Conservation (phyloP, 2,113 vertebrate genomes). For the Gorsachius goisagi region DNA sequence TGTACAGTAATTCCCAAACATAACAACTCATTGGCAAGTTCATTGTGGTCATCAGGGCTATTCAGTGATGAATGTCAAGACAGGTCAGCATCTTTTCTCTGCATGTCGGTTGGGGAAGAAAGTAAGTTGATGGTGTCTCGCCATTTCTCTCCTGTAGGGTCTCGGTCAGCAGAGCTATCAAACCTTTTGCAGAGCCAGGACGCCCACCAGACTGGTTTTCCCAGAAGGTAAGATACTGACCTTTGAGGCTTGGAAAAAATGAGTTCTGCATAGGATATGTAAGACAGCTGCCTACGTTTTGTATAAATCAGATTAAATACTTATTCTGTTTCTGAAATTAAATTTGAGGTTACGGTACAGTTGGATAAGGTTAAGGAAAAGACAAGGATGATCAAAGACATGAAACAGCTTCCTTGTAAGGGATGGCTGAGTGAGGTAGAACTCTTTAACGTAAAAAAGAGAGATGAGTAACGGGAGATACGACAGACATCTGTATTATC, state of each 20-base stretch:
- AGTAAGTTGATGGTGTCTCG: neutral
- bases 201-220: constrained; percentile 99
- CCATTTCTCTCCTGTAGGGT: constrained; percentile 78
- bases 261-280: neutral
- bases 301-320: neutral
- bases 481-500: neutral
- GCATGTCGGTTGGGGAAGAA: neutral
- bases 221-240: constrained; percentile 84
- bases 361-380: neutral
- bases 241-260: neutral
- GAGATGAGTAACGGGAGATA: neutral
- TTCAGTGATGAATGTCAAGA: neutral
- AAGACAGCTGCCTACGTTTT: neutral
- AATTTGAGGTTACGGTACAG: neutral
- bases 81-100: neutral
- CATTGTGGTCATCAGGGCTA: accelerated
- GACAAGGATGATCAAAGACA: neutral
- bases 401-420: neutral
- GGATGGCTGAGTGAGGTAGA: neutral
- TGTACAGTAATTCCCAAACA: neutral
- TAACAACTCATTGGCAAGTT: neutral
- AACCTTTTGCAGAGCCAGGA: constrained; percentile 94
- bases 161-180: constrained; percentile 98
- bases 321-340: neutral
- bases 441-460: neutral